These are phyloP conservation scores for Helarctos malayanus DNA, from an alignment of 2,797 vertebrate genomes.

Conservation along the genomic window DNA sequence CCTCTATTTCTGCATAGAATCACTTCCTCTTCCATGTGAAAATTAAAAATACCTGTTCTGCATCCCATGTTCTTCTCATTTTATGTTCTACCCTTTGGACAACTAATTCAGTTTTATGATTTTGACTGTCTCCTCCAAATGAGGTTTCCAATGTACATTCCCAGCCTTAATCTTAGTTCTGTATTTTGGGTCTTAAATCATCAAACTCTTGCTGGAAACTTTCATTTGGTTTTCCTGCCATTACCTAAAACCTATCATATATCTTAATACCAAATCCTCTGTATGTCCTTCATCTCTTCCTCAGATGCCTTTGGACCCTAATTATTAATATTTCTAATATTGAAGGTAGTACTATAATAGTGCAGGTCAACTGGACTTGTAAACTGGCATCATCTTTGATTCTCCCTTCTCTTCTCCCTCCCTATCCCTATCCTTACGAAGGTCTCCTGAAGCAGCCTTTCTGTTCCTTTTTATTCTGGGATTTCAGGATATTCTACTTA, in stretches of 20 bases:
- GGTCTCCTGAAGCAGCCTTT: background rate
- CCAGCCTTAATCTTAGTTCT: slow-evolving; percentile 15
- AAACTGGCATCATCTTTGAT: background rate
- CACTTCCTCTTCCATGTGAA: background rate
- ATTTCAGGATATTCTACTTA: background rate
- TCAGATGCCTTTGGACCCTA: background rate
- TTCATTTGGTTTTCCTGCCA: slow-evolving; percentile 1
- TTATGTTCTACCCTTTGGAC: background rate
- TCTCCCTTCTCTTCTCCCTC: background rate
- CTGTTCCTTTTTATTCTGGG: background rate
- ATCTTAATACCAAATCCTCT: slow-evolving; percentile 31
- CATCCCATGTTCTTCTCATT: background rate
- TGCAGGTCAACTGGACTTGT: background rate
- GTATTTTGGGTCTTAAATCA: slow-evolving; percentile 1
- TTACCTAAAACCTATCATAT: background rate
- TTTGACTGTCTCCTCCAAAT: background rate
- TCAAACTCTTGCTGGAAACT: background rate
- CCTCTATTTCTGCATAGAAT: background rate
- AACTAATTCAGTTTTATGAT: slow-evolving; percentile 12
- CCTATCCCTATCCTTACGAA: background rate
- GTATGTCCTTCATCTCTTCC: background rate
- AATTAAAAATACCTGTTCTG: background rate
- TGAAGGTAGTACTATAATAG: background rate
- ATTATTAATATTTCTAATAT: slow-evolving; percentile 38
- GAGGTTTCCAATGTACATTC: background rate